Conservation (phyloP, 2,797 vertebrate genomes). For the Cyclopterus lumpus region DNA sequence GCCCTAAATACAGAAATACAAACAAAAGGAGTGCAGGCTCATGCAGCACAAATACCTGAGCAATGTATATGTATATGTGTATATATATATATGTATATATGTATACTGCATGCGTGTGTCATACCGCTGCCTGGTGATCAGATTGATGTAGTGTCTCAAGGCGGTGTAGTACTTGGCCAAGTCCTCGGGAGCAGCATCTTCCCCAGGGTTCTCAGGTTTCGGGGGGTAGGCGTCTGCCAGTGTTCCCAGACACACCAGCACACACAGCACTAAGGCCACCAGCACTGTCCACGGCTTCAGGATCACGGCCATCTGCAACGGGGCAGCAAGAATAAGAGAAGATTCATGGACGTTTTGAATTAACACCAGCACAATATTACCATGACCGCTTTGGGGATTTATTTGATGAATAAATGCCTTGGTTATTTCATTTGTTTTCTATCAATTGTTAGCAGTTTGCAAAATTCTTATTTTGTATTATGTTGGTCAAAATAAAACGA, state of each 20-base stretch:
- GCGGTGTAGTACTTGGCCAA: constrained; percentile 98
- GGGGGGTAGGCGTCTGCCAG: constrained; percentile 95
- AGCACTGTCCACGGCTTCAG: constrained; percentile 89
- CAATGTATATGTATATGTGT: too few species aligned
- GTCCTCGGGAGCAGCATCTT: constrained; percentile 94
- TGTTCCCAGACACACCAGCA: constrained; percentile 91
- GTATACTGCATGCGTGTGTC: constrained; percentile 29
- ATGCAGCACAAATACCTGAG: neutral
- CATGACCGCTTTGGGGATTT: neutral
- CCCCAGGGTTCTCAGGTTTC: constrained; percentile 95
- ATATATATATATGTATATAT: too few species aligned
- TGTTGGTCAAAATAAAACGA: neutral
- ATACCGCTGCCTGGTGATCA: constrained; percentile 97
- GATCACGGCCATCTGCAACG: constrained; percentile 69
- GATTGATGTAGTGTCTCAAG: constrained; percentile 97
- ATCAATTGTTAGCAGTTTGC: neutral
- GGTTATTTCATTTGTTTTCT: neutral
- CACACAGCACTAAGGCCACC: constrained; percentile 86
- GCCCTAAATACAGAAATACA: neutral
- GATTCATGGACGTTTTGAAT: neutral
- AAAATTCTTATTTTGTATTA: neutral
- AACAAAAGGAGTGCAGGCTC: neutral
- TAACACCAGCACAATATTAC: neutral
- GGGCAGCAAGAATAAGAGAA: neutral
- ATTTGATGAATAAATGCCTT: neutral